Evolutionary conservation across 2,888 invertebrate species (phyloP).

Genomic region (Seira sanloemensis): DNA sequence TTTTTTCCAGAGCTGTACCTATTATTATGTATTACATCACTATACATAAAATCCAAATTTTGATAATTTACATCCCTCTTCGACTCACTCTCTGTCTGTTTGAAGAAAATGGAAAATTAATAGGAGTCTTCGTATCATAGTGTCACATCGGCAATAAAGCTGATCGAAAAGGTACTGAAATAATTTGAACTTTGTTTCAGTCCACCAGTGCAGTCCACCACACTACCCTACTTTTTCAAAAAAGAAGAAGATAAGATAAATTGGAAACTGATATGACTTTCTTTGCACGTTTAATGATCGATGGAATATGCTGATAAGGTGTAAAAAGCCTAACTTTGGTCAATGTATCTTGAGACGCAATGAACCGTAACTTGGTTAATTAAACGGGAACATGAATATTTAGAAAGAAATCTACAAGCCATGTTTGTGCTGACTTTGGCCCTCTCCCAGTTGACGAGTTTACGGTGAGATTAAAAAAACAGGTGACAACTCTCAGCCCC

Average conservation of each 20-base stretch:
- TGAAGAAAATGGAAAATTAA: constrained; percentile 9
- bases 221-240: constrained; percentile 4
- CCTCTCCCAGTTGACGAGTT: no score
- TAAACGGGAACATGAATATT: no score
- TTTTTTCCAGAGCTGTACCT: background rate
- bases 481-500: constrained; percentile 40
- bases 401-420: no score
- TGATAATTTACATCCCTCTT: background rate
- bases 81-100: background rate
- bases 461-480: background rate
- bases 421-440: background rate
- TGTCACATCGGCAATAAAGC: background rate
- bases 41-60: constrained; percentile 8
- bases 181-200: background rate
- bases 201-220: background rate
- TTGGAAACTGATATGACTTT: constrained; percentile 47
- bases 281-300: constrained; percentile 48
- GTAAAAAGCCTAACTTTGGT: no score
- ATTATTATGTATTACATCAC: background rate
- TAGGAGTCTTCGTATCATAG: background rate
- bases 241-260: constrained; percentile 36
- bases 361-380: no score
- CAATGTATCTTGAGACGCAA: no score
- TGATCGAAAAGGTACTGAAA: background rate
- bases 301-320: constrained; percentile 13